Evolutionary conservation across 1,140 invertebrate species (phyloP).

Genomic region (Popillia japonica): DNA sequence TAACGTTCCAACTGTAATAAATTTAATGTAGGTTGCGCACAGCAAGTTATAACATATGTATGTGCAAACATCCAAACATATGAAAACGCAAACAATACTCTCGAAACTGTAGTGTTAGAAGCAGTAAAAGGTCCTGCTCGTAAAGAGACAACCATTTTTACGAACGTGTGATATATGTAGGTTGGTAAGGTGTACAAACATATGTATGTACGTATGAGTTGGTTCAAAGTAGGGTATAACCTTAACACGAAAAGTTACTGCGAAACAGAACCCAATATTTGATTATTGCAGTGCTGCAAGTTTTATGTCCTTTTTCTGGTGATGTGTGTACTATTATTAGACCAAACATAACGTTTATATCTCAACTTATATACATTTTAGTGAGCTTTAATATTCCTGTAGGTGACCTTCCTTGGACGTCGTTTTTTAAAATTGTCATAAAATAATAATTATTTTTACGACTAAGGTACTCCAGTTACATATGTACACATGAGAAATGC

Average conservation of each 20-base stretch:
- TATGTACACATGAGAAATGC: no score
- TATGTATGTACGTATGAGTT: conserved; percentile 10
- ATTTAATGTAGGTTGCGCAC: no score
- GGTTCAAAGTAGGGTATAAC: not conserved
- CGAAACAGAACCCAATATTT: not conserved
- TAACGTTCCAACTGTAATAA: no score
- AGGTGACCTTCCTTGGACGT: no score
- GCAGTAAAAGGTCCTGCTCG: conserved; percentile 8
- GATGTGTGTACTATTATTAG: not conserved
- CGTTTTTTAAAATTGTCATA: no score
- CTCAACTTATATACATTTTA: no score
- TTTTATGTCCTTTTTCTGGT: not conserved
- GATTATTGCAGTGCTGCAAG: not conserved
- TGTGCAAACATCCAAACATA: not conserved
- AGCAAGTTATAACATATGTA: not conserved
- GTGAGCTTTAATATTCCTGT: no score
- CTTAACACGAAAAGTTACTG: not conserved
- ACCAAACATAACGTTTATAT: no score
- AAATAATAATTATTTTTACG: no score
- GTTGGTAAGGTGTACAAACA: not conserved
- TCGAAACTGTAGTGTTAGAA: not conserved
- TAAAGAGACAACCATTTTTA: conserved; percentile 29
- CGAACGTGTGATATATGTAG: conserved; percentile 24
- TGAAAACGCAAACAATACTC: not conserved
- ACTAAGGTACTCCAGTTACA: no score